These are phyloP conservation scores for Aromia moschata DNA, from an alignment of 2,888 invertebrate species.

Conservation along the genomic window DNA sequence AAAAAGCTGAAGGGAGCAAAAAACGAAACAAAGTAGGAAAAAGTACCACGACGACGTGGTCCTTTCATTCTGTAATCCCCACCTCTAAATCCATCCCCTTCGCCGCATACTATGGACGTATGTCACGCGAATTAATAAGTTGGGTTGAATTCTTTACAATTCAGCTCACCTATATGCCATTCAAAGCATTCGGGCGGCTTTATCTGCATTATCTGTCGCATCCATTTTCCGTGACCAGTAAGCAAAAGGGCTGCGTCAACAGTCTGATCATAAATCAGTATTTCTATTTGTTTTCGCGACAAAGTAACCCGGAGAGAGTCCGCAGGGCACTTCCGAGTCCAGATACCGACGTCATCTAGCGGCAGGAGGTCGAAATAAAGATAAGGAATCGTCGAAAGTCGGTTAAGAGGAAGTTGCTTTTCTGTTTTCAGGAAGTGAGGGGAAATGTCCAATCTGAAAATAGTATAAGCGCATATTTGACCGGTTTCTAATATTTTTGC, in stretches of 20 bases:
- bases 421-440: slow-evolving; percentile 1
- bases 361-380: slow-evolving; percentile 17
- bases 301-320: slow-evolving; percentile 8
- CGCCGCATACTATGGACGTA: no score
- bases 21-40: no score
- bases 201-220: slow-evolving; percentile 44
- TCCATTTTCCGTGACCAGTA: slow-evolving; percentile 44
- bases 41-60: no score
- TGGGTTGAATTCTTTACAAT: neutral
- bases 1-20: no score
- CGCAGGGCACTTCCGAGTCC: neutral
- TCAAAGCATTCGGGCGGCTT: slow-evolving; percentile 43
- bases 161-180: slow-evolving; percentile 35
- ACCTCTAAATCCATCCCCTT: no score
- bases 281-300: slow-evolving; percentile 47
- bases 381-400: slow-evolving; percentile 7
- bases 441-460: neutral
- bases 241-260: slow-evolving; percentile 46
- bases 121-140: neutral
- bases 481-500: neutral
- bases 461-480: neutral
- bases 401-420: slow-evolving; percentile 7
- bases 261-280: slow-evolving; percentile 53
- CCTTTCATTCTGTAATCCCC: no score
- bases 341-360: slow-evolving; percentile 16